phyloP scores from a whole-genome alignment of 2,113 vertebrate genomes.

The Micromys minutus region DNA sequence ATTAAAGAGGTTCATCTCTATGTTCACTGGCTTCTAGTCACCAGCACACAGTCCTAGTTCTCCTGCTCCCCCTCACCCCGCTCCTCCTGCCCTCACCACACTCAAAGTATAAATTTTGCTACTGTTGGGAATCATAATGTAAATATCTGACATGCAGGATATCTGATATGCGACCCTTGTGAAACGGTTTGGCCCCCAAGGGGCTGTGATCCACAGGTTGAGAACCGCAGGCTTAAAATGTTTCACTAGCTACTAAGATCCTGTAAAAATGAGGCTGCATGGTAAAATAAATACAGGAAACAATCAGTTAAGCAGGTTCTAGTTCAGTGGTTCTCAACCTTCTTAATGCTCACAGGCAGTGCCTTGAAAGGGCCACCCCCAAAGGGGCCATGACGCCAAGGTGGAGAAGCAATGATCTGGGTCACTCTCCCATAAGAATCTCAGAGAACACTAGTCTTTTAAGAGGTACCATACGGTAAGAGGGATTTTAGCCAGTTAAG shows the following conservation, averaged over 20 bases:
- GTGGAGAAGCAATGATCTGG: too few species aligned
- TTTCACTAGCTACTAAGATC: neutral
- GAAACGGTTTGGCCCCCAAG: neutral
- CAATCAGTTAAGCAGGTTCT: neutral
- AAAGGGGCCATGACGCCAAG: too few species aligned
- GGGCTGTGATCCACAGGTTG: neutral
- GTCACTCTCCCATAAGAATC: too few species aligned
- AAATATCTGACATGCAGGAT: neutral
- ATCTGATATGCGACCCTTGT: neutral
- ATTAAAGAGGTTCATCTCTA: neutral
- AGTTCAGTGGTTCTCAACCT: neutral
- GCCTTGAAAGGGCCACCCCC: too few species aligned
- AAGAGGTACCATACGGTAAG: too few species aligned
- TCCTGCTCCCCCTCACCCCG: too few species aligned
- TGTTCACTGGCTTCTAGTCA: neutral
- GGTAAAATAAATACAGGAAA: neutral
- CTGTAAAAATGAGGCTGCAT: neutral
- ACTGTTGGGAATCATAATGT: neutral
- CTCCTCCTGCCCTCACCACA: neutral
- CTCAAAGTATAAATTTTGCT: too few species aligned
- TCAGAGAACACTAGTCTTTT: too few species aligned
- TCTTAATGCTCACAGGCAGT: neutral
- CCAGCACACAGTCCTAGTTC: neutral
- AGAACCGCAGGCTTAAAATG: neutral
- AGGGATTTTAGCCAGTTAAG: too few species aligned